A percentile compares a stretch with the other conserved stretches of the same genome.
These are phyloP conservation scores for Dendrocincla fuliginosa DNA, from an alignment of 2,797 vertebrate species.

Conservation along the genomic window DNA sequence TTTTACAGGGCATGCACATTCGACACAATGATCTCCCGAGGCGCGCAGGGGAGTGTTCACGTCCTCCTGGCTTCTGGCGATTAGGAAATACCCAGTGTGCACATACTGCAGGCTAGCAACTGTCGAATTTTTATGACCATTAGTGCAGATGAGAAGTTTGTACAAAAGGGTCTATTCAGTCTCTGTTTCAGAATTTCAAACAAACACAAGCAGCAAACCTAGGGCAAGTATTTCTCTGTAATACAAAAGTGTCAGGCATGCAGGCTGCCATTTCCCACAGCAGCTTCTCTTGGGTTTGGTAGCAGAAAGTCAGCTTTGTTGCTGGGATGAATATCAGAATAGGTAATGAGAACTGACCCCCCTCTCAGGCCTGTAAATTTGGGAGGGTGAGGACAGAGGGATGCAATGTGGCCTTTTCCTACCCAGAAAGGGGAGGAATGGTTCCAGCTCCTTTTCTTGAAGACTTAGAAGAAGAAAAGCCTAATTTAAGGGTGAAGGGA, in stretches of 20 bases:
- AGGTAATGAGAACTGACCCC: not conserved
- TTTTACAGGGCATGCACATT: constrained; percentile 64
- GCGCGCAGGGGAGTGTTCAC: not conserved
- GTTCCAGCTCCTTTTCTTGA: not conserved
- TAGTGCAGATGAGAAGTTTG: constrained; percentile 46
- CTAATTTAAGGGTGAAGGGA: not conserved
- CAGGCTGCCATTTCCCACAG: constrained; percentile 44
- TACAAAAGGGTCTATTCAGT: constrained; percentile 63
- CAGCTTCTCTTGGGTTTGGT: not conserved
- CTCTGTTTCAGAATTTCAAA: constrained; percentile 46
- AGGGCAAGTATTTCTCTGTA: constrained; percentile 35
- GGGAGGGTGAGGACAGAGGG: not conserved
- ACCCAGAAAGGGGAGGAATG: not conserved
- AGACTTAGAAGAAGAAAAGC: not conserved
- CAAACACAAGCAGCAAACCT: constrained; percentile 39
- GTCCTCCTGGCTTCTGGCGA: constrained; percentile 37
- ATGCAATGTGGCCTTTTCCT: not conserved
- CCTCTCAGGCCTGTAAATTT: not conserved
- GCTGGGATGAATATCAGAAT: not conserved
- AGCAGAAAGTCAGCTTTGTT: constrained; percentile 8
- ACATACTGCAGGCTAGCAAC: constrained; percentile 66
- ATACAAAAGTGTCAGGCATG: constrained; percentile 7
- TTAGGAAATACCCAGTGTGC: constrained; percentile 40
- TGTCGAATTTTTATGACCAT: constrained; percentile 63
- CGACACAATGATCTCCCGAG: constrained; percentile 59